These are phyloP conservation scores for Trichomalopsis sarcophagae DNA, from an alignment of 1,140 invertebrate genomes.

Conservation along the genomic window DNA sequence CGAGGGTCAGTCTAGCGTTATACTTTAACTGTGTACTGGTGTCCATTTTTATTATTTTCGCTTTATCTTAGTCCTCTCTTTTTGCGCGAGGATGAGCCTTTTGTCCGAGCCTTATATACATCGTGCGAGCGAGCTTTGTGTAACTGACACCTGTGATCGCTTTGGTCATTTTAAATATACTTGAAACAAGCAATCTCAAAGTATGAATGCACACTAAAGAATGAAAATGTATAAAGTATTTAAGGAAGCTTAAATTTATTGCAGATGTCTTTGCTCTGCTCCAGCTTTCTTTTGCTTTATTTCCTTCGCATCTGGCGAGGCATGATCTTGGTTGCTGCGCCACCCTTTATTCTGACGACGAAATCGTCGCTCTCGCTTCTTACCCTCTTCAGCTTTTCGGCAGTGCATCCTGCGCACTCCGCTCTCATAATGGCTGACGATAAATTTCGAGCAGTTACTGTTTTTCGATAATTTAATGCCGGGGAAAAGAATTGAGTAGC, in stretches of 20 bases:
- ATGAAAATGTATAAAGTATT: too few species aligned
- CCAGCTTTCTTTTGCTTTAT: neutral
- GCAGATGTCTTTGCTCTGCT: neutral
- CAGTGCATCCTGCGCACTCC: conserved; percentile 9
- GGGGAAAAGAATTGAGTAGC: conserved; percentile 68
- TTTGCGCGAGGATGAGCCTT: conserved; percentile 51
- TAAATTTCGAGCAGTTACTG: conserved; percentile 73
- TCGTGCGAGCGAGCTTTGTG: neutral
- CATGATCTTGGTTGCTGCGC: conserved; percentile 52
- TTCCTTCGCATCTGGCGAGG: neutral
- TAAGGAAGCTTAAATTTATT: too few species aligned
- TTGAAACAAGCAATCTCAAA: neutral
- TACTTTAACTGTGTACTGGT: conserved; percentile 67
- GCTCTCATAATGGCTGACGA: conserved; percentile 64
- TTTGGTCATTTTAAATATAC: conserved; percentile 31
- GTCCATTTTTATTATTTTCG: conserved; percentile 71
- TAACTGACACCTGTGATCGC: neutral
- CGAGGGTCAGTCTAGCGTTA: conserved; percentile 70
- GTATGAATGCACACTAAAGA: too few species aligned
- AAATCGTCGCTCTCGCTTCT: conserved; percentile 9
- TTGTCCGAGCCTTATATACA: conserved; percentile 28
- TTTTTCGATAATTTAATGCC: conserved; percentile 70
- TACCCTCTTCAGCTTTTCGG: conserved; percentile 37
- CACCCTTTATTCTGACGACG: conserved; percentile 19
- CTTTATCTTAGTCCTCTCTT: conserved; percentile 54